Conservation (phyloP, 2,888 invertebrate species). For the Rugalucina vietnamica region DNA sequence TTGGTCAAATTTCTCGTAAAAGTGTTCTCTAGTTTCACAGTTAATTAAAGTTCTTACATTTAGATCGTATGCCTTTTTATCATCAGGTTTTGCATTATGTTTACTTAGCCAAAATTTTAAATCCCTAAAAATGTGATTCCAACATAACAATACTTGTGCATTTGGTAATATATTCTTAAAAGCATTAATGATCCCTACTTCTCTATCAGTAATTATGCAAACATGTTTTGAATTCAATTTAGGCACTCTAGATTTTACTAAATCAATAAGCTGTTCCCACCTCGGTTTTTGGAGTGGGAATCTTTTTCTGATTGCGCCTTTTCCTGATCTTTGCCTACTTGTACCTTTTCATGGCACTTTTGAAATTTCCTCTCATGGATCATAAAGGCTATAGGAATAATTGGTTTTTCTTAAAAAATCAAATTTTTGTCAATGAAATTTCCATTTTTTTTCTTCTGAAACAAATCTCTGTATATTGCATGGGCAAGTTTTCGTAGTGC, state of each 20-base stretch:
- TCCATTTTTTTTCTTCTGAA: no score
- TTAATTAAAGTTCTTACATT: slow-evolving; percentile 19
- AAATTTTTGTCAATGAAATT: no score
- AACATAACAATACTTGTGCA: slow-evolving; percentile 23
- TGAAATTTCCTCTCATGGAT: slow-evolving; percentile 49
- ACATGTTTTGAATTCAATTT: slow-evolving; percentile 17
- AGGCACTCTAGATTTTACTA: slow-evolving; percentile 26
- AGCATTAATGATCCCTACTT: slow-evolving; percentile 39
- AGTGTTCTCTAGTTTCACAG: slow-evolving; percentile 8
- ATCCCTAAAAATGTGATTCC: slow-evolving; percentile 50
- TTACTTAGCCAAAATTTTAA: slow-evolving; percentile 42
- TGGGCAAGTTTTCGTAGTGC: no score
- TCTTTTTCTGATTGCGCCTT: no score
- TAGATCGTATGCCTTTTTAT: slow-evolving; percentile 33
- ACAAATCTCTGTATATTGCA: no score
- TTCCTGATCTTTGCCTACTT: no score
- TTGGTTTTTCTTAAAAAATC: slow-evolving; percentile 43
- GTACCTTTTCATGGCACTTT: slow-evolving; percentile 45
- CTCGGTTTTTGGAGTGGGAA: no score
- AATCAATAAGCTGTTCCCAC: slow-evolving; percentile 31
- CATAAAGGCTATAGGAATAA: slow-evolving; percentile 38
- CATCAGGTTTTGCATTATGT: slow-evolving; percentile 32
- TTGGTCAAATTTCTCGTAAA: not conserved
- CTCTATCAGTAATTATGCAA: slow-evolving; percentile 40
- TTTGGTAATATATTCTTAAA: slow-evolving; percentile 24